Evolutionary conservation across 2,888 invertebrate genomes (phyloP).

Genomic region (Allygus modestus): DNA sequence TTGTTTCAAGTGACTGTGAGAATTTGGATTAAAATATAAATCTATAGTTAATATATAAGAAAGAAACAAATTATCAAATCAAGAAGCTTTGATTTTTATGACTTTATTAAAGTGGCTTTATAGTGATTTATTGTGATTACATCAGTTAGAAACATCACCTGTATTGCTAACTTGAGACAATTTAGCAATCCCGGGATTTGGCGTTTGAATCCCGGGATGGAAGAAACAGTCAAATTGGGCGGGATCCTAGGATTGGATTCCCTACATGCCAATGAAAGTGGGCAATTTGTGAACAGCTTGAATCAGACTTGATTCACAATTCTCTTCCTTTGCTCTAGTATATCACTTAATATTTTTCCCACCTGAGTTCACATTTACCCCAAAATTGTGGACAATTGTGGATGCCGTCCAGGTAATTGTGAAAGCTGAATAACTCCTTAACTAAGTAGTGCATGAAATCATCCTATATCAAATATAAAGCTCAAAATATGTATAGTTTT

Average conservation of each 20-base stretch:
- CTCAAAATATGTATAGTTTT: background rate
- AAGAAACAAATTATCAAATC: no score
- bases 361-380: constrained; percentile 7
- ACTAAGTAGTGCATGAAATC: background rate
- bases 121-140: background rate
- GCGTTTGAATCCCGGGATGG: no score
- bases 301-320: background rate
- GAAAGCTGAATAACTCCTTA: background rate
- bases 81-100: no score
- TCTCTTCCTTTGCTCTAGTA: background rate
- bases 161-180: no score
- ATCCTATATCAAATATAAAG: background rate
- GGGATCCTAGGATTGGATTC: no score
- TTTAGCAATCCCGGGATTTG: no score
- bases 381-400: background rate
- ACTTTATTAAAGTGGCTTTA: no score
- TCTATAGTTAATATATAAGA: no score
- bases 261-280: background rate
- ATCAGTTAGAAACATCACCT: no score
- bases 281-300: background rate
- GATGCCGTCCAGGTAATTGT: background rate
- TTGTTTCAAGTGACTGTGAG: no score
- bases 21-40: no score
- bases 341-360: background rate
- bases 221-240: no score